Evolutionary conservation across 2,888 invertebrate species (phyloP).

Genomic region (Hedya salicella): DNA sequence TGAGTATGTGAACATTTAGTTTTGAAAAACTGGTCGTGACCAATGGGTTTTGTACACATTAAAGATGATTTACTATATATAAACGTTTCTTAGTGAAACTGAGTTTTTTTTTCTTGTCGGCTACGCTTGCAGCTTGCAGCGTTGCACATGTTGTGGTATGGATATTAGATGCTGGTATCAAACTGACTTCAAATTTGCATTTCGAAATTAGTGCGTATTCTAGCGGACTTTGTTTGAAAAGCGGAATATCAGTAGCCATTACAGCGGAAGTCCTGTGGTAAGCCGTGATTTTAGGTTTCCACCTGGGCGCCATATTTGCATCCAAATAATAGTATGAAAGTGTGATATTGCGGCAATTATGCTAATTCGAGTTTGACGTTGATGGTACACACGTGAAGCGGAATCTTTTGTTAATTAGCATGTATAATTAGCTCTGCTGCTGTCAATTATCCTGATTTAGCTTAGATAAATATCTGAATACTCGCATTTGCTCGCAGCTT

Average conservation of each 20-base stretch:
- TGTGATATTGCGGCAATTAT: slow-evolving; percentile 25
- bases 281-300: slow-evolving; percentile 27
- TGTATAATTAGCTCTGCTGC: slow-evolving; percentile 1
- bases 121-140: too few species aligned
- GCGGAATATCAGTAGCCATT: slow-evolving; percentile 51
- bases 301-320: slow-evolving; percentile 30
- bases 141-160: background rate
- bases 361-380: slow-evolving; percentile 22
- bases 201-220: slow-evolving; percentile 53
- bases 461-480: background rate
- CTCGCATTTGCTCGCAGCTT: too few species aligned
- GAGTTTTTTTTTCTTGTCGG: too few species aligned
- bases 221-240: slow-evolving; percentile 49
- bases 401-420: slow-evolving; percentile 15
- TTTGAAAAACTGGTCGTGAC: too few species aligned
- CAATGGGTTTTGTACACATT: too few species aligned
- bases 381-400: slow-evolving; percentile 4
- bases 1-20: too few species aligned
- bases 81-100: too few species aligned
- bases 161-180: slow-evolving; percentile 4
- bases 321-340: slow-evolving; percentile 34
- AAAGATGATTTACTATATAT: too few species aligned
- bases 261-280: slow-evolving; percentile 43
- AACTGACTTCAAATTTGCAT: slow-evolving; percentile 60
- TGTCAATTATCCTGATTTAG: background rate